Evolutionary conservation across 2,113 vertebrate genomes (phyloP), one percentile per base, ranked within the genome.

Genomic region (Ophthalmolycus amberensis): DNA sequence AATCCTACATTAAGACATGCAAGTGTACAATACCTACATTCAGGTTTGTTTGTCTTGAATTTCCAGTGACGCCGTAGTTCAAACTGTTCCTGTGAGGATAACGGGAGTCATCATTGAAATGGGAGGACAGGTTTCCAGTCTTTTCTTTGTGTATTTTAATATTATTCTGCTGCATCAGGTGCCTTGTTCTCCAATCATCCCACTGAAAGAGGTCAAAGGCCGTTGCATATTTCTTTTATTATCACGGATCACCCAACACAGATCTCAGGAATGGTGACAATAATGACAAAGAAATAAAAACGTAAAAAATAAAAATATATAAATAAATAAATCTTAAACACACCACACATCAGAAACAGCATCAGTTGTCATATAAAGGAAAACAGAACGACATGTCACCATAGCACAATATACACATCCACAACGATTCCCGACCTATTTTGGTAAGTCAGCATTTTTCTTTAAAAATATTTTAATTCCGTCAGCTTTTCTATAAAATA

Each of bases 211-310:
- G 62, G 73, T 74, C 86, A 59, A 42, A 90, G 58, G 82, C 38
- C 3, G 37, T 94, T 95, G 90, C 93, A 94, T 94, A 94, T 91
- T 91, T 93, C 65, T 92, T 95, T 95, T 94, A 95, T 94, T 95
- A 88, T 89, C 89, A 94, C 92, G 92, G 86, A 89, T 91, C 93
- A 92, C 94, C 88, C 89, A 90, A 92, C 92, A 92, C 87, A 89
- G 82, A 90, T 85, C 89, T 93, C 84, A 77, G 83, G 89, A 85
- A 86, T 92, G 90, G 90, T 94, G 92, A 94, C 86, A 87, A 74
- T 66, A 85, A 94, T 80, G 85, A 92, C 88, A 71, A 88, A 87
- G 14, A 90, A 87, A 90, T 69, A 87, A 92, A 89, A 90, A 89
- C 54, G 80, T 94, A 94, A 86, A 93, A 95, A 94, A 89, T 93